Percentiles rank a stretch among this genome's conserved stretches.
Evolutionary conservation across 1,140 invertebrate genomes (phyloP).

Genomic region (Melanaphis sacchari): DNA sequence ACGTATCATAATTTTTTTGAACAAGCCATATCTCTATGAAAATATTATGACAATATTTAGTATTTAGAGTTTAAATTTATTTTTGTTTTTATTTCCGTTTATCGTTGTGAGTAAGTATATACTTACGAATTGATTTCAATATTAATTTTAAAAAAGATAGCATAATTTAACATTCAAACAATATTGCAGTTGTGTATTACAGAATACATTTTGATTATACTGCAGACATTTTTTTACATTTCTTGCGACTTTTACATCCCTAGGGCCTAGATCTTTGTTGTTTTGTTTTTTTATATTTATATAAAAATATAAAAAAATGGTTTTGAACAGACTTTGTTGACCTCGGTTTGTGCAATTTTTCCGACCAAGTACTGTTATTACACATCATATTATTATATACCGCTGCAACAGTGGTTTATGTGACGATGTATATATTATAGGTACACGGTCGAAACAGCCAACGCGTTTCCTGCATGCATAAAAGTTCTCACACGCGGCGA

Average conservation of each 20-base stretch:
- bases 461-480: constrained; percentile 20
- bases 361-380: not conserved
- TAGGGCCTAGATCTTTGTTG: too few relatives aligned
- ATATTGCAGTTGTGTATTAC: not conserved
- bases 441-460: not conserved
- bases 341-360: not conserved
- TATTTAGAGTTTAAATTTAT: not conserved
- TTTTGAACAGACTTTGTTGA: not conserved
- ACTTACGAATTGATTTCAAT: not conserved
- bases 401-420: not conserved
- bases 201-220: not conserved
- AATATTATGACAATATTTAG: not conserved
- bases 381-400: not conserved
- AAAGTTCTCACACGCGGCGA: constrained; percentile 43
- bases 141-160: not conserved
- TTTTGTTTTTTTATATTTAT: not conserved
- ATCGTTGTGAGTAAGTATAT: not conserved
- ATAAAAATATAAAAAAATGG: not conserved
- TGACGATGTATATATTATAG: constrained; percentile 23
- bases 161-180: not conserved
- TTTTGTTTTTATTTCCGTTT: not conserved
- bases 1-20: not conserved
- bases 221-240: not conserved
- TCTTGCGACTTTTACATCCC: not conserved
- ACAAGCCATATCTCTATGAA: not conserved